Base-by-base conservation (phyloP, 1,140 invertebrate genomes). In the Phymastichus coffea region DNA sequence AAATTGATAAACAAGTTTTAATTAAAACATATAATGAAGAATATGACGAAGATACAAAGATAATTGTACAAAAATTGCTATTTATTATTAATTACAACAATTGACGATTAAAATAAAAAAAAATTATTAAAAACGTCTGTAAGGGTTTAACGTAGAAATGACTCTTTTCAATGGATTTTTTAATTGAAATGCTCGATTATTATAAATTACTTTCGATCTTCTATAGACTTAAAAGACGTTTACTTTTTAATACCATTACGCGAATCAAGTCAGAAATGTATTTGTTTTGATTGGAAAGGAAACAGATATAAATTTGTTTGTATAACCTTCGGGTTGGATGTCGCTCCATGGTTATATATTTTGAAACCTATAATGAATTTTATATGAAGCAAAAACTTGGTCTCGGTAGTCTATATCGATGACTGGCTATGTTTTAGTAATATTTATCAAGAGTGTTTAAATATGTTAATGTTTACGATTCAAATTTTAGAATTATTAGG, bases 311-410 rank as follows among this genome's bases (percentile, higher is more conserved):
- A 47, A 37, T 54, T 19, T 22, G 7, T 8, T 10, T 58, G 56
- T 43, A 15, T 58, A 1, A 46, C 56, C 1, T 58, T 58, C 41
- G 56, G 56, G 3, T 26, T 58, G 9, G 51, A 58, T 35, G 17
- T 41, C 1, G 55, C 25, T 20, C 37, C 41, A 14, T 51, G 35
- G 25, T 57, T 43, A 10, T 58, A 57, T 23, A 12, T 49, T 9
- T 8, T 41, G 35, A 43, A 58, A 51, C 56, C 56, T 6, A 47
- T 58, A 4, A 25, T 58, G 10, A 33, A 28, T 19, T 17, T 2
- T 3, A 41, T 58, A 51, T 12, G 56, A 15, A 2, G 2, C 14
- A 23, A 20, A 33, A 35, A 28, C 20, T 30, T 26, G 1, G 12
- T 15, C 1, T 58, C 56, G 17, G 56, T 58, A 19, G 15, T 49